phyloP scores from a whole-genome alignment of 2,113 vertebrate genomes.

The Rhabdornis inornatus region DNA sequence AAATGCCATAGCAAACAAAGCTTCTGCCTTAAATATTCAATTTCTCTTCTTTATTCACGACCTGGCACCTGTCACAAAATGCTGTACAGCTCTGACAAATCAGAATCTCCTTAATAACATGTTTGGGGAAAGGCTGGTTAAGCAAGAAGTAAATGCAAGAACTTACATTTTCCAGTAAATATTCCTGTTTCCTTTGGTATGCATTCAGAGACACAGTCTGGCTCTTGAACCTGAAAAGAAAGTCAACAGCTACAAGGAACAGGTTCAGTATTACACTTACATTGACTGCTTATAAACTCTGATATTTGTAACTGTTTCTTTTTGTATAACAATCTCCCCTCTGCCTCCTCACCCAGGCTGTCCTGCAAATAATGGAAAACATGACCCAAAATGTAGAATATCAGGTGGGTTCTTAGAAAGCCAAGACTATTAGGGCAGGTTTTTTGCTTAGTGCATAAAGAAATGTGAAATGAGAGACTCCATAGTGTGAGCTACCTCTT shows the following conservation, averaged over 20 bases:
- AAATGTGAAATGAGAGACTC: neutral
- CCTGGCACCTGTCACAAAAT: neutral
- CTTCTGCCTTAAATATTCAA: constrained; percentile 11
- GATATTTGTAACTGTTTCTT: neutral
- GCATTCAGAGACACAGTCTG: constrained; percentile 38
- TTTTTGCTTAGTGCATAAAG: neutral
- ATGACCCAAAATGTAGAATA: neutral
- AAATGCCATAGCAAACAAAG: neutral
- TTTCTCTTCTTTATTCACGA: neutral
- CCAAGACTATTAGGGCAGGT: neutral
- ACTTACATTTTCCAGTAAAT: constrained; percentile 88
- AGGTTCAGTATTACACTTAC: neutral
- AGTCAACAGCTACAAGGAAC: neutral
- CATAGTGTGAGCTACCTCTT: neutral
- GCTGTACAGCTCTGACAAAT: neutral
- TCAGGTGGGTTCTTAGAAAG: neutral
- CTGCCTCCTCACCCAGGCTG: neutral
- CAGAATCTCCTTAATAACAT: neutral
- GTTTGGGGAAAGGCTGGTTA: neutral
- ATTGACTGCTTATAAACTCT: neutral
- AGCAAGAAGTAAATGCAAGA: neutral
- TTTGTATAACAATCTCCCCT: neutral
- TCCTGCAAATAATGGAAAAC: neutral
- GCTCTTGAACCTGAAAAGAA: constrained; percentile 63
- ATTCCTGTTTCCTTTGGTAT: constrained; percentile 76